These are phyloP conservation scores for Hylomyscus alleni DNA, from an alignment of 2,797 vertebrate genomes.

Conservation along the genomic window DNA sequence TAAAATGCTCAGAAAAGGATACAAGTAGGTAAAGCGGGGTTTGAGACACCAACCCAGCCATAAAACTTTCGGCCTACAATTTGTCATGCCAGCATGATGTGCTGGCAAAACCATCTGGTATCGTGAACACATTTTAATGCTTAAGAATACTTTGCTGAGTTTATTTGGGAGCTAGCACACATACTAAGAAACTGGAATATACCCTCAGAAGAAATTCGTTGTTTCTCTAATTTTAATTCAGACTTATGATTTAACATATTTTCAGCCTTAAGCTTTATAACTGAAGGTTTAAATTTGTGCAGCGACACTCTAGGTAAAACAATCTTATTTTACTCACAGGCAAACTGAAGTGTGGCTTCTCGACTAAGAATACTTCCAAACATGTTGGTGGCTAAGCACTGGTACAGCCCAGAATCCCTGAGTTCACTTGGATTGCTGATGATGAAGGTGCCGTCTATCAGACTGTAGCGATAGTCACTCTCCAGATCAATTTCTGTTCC, in stretches of 20 bases:
- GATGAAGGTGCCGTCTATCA: conserved; percentile 94
- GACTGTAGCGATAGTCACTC: conserved; percentile 94
- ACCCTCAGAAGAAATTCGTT: neutral
- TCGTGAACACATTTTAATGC: neutral
- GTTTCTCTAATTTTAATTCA: neutral
- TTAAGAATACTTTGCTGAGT: neutral
- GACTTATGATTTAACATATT: neutral
- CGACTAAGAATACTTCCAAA: conserved; percentile 94
- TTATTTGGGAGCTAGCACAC: neutral
- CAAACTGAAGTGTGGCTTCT: conserved; percentile 95
- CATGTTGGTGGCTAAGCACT: conserved; percentile 94
- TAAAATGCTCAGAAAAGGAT: neutral
- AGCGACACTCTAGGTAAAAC: neutral
- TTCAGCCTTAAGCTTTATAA: neutral
- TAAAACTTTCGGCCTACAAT: too few species aligned
- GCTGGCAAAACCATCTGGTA: neutral
- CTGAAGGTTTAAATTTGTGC: neutral
- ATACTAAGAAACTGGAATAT: neutral
- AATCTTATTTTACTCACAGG: conserved; percentile 93
- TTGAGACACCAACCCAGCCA: too few species aligned
- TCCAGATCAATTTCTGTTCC: conserved; percentile 93
- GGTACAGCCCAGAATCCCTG: conserved; percentile 94
- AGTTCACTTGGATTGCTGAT: conserved; percentile 94
- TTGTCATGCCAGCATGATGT: too few species aligned
- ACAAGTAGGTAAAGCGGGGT: neutral